These are phyloP conservation scores for Carcina quercana DNA, from an alignment of 2,888 invertebrate species.

Conservation along the genomic window DNA sequence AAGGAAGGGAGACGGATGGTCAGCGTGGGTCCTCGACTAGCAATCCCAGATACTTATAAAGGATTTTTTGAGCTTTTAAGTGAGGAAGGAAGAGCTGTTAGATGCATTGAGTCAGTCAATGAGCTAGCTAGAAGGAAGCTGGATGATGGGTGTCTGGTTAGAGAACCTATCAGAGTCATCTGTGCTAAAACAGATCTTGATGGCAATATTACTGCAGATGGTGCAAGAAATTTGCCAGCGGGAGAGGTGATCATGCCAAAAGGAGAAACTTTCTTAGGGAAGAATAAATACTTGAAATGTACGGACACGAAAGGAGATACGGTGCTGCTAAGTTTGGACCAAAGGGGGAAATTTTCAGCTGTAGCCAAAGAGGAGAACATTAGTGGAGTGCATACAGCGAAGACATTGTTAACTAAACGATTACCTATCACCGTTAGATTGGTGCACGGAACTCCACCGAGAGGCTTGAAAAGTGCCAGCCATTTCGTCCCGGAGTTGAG, in stretches of 20 bases:
- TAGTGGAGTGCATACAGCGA: constrained; percentile 94
- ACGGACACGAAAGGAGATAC: constrained; percentile 89
- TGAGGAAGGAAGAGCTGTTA: constrained; percentile 93
- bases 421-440: constrained; percentile 94
- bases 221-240: constrained; percentile 83
- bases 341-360: constrained; percentile 93
- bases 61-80: constrained; percentile 96
- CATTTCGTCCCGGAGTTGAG: constrained; percentile 91
- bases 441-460: constrained; percentile 91
- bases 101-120: constrained; percentile 90
- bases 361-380: constrained; percentile 95
- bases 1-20: constrained; percentile 90
- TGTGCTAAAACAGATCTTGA: constrained; percentile 76
- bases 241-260: constrained; percentile 89
- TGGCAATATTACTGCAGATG: constrained; percentile 78
- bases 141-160: constrained; percentile 84
- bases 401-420: constrained; percentile 90
- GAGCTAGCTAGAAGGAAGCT: constrained; percentile 86
- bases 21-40: constrained; percentile 86
- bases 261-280: constrained; percentile 80
- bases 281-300: constrained; percentile 90
- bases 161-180: constrained; percentile 84
- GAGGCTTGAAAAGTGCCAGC: constrained; percentile 86
- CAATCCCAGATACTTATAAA: constrained; percentile 92
- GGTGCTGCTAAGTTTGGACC: constrained; percentile 87